Conservation (phyloP, 2,797 vertebrate species). For the Synanceia verrucosa region DNA sequence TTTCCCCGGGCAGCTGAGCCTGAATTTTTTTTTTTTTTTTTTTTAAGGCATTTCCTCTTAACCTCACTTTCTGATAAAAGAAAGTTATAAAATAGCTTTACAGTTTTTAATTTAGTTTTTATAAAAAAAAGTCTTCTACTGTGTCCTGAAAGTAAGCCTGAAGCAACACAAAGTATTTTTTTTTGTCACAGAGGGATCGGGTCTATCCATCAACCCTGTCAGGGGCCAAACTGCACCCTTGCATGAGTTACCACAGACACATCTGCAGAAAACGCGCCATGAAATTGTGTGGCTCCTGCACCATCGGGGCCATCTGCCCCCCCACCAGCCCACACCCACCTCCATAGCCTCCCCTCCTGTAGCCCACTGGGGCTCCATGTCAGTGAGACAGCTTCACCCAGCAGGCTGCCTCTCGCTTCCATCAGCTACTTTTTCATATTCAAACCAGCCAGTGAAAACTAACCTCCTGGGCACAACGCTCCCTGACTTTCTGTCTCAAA, state of each 20-base stretch:
- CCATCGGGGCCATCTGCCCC: constrained; percentile 85
- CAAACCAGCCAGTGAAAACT: neutral
- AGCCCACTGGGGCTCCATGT: constrained; percentile 48
- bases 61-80: constrained; percentile 2
- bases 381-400: constrained; percentile 38
- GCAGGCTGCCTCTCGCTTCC: constrained; percentile 9
- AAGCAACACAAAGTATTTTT: constrained; percentile 35
- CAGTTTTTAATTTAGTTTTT: constrained; percentile 38
- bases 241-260: constrained; percentile 90
- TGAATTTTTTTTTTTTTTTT: too few species aligned
- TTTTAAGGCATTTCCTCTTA: constrained; percentile 10
- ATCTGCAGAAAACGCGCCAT: constrained; percentile 92
- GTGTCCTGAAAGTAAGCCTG: constrained; percentile 24
- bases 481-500: neutral
- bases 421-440: constrained; percentile 24
- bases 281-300: constrained; percentile 92
- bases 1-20: constrained; percentile 27
- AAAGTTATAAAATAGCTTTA: constrained; percentile 28
- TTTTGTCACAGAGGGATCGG: constrained; percentile 53
- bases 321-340: constrained; percentile 37
- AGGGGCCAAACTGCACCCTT: constrained; percentile 78
- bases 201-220: constrained; percentile 81
- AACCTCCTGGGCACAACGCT: constrained; percentile 8
- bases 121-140: neutral
- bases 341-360: constrained; percentile 18